Base-by-base conservation (phyloP, 30 jellyfish, hydroid and myxozoan genomes). In the Clytia hemisphaerica region DNA sequence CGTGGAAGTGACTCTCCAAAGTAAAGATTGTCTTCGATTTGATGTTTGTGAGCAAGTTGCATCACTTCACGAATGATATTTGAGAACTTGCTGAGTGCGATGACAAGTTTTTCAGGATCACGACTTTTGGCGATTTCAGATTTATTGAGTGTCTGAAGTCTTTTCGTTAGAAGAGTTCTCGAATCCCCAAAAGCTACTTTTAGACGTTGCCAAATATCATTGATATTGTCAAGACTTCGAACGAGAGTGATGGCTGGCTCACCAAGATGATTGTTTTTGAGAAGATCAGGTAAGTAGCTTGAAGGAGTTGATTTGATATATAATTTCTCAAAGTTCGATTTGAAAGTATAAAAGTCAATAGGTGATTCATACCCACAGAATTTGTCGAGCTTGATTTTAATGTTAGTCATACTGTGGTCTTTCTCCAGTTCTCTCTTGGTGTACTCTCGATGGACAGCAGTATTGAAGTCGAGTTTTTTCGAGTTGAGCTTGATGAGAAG, bases 1-100 rank as follows among this genome's bases (percentile, higher is more conserved):
- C n/a, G 63, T 49, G 19, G 63, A 49, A 49, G 63, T 33, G 9
- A 28, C 9, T 49, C 63, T n/a, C 63, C 63, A 49, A 49, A 49
- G 25, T 49, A 49, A 28, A 49, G 25, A 33, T 49, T 28, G 32
- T 49, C 14, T 33, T n/a, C n/a, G n/a, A n/a, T n/a, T n/a, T n/a
- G n/a, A n/a, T n/a, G n/a, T n/a, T n/a, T n/a, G n/a, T n/a, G 9
- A 6, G 63, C 63, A 28, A 49, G 25, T 49, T n/a, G 25, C 63
- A 49, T 16, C 32, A 49, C 32, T 49, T 49, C 63, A n/a, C 25
- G 19, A 28, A 49, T 33, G 63, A 49, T 28, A 33, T 49, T 49
- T 28, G 25, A n/a, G 18, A 49, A 33, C 25, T 49, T 49, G 63
- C 63, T 49, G 32, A 49, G 25, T 4, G 63, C 25, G 63, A n/a